These are phyloP conservation scores for Nothura maculosa DNA, from an alignment of 2,797 vertebrate species.

Conservation along the genomic window DNA sequence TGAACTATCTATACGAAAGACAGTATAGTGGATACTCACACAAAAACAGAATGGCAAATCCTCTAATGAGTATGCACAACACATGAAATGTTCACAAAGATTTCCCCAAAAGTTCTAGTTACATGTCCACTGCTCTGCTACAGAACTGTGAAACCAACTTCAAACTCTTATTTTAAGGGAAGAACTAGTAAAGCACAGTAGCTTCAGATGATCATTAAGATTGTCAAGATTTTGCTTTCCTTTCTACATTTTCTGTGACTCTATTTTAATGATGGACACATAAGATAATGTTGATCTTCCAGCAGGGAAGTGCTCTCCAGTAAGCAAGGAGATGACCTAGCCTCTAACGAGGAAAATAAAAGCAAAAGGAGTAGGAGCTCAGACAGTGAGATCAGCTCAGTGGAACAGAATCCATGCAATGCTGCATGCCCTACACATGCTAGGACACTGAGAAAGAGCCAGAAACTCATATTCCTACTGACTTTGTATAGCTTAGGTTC, in stretches of 20 bases:
- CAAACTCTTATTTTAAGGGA: conserved; percentile 3
- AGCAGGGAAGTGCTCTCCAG: background rate
- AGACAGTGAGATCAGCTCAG: background rate
- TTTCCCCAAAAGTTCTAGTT: conserved; percentile 40
- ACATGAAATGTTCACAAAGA: background rate
- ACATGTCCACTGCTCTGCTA: conserved; percentile 22
- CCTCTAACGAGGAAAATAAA: background rate
- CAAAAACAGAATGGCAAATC: background rate
- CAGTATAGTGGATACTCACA: background rate
- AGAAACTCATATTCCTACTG: rapidly evolving
- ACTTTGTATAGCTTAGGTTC: background rate
- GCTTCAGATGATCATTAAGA: conserved; percentile 17
- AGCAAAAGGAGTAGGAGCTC: background rate
- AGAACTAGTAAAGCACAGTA: conserved; percentile 37
- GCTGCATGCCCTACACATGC: no score
- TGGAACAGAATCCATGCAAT: background rate
- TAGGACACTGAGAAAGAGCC: background rate
- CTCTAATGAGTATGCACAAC: conserved; percentile 11
- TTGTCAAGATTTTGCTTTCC: background rate
- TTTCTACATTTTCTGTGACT: background rate
- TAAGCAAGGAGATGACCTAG: background rate
- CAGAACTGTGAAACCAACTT: background rate
- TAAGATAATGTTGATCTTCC: background rate
- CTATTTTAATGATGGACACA: background rate
- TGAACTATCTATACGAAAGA: background rate